Percentiles rank a stretch among this genome's conserved stretches.
phyloP scores from a whole-genome alignment of 2,797 vertebrate species.

The Lagorchestes hirsutus region DNA sequence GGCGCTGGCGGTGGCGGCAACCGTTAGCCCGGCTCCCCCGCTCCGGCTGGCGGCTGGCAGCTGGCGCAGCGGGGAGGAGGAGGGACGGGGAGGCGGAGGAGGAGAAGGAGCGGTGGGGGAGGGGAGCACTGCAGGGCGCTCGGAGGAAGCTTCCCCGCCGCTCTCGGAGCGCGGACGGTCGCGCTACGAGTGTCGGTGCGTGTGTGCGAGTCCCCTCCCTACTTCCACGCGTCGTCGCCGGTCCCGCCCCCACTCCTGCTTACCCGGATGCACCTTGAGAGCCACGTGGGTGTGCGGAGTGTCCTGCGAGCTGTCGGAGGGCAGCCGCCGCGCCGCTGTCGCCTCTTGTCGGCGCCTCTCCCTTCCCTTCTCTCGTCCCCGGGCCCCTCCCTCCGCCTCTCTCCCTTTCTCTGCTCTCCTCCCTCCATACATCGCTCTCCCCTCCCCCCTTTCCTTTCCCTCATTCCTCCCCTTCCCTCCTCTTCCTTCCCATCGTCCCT shows the following conservation, averaged over 20 bases:
- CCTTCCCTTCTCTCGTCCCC: background rate
- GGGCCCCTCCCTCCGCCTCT: too few species aligned
- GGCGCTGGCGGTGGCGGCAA: constrained; percentile 64
- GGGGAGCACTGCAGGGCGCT: background rate
- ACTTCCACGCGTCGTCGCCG: background rate
- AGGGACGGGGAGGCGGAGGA: background rate
- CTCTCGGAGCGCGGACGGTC: background rate
- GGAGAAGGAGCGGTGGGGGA: background rate
- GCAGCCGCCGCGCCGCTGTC: background rate
- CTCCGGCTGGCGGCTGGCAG: background rate
- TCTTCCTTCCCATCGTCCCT: too few species aligned
- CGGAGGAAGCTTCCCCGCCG: background rate
- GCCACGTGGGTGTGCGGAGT: background rate
- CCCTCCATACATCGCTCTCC: too few species aligned
- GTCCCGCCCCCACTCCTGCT: background rate
- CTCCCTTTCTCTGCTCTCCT: too few species aligned
- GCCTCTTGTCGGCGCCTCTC: too few species aligned
- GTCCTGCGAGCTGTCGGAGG: background rate
- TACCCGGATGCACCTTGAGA: constrained; percentile 69
- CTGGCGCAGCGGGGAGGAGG: background rate
- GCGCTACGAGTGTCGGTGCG: background rate
- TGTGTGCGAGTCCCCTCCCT: constrained; percentile 2
- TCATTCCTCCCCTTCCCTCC: too few species aligned
- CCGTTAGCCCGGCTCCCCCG: constrained; percentile 19
- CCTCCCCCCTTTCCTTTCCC: too few species aligned